A percentile compares a stretch with the other conserved stretches of the same genome.
Conservation (phyloP, 37 sponge, comb jelly and placozoan species). For the Ianthella basta region DNA sequence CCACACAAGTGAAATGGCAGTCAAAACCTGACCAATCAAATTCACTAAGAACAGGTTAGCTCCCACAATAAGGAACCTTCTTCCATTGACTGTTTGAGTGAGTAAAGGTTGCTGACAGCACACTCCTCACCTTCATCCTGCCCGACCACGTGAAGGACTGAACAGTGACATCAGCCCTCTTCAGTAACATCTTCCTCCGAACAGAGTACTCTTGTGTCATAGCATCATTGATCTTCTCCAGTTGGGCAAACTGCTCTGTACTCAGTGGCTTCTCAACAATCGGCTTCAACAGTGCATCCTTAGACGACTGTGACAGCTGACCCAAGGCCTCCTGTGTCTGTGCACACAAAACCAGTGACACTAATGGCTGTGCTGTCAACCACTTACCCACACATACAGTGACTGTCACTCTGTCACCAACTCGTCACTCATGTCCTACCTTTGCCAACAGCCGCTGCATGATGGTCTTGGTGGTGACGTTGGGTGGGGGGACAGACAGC, state of each 20-base stretch:
- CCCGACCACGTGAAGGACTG: conserved; percentile 91
- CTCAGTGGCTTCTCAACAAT: conserved; percentile 57
- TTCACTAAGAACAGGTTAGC: no score
- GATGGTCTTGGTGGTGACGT: conserved; percentile 50
- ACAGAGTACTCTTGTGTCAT: conserved; percentile 74
- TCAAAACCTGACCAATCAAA: no score
- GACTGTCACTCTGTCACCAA: neutral
- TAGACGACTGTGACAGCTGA: conserved; percentile 23
- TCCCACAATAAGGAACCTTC: no score
- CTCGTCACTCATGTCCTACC: conserved; percentile 35
- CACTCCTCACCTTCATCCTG: conserved; percentile 51
- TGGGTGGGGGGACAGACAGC: conserved; percentile 62
- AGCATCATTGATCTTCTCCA: conserved; percentile 74
- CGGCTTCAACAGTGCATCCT: conserved; percentile 15
- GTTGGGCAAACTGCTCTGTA: conserved; percentile 60
- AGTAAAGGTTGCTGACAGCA: neutral
- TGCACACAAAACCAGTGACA: neutral
- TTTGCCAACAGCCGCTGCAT: conserved; percentile 65
- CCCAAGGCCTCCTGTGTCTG: neutral
- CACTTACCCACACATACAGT: neutral
- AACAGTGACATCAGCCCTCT: conserved; percentile 87
- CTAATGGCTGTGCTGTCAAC: neutral
- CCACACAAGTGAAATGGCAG: no score
- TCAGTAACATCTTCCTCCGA: conserved; percentile 81
- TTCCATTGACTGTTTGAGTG: no score